Percentiles rank a stretch among this genome's conserved stretches.
phyloP scores from a whole-genome alignment of 2,888 invertebrate genomes.

The Mimumesa dahlbomi region DNA sequence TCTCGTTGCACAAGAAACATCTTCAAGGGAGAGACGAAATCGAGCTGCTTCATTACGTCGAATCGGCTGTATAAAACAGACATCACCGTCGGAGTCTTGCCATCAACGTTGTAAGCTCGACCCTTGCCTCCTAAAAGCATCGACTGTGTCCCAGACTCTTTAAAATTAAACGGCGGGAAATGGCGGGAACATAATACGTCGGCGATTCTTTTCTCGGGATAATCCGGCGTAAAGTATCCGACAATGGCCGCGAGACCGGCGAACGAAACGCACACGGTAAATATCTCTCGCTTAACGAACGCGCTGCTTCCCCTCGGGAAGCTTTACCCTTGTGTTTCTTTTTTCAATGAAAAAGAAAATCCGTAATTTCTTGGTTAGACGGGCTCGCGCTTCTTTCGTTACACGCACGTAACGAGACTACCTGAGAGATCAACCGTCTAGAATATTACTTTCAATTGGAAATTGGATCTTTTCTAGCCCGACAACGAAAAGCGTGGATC shows the following conservation, averaged over 20 bases:
- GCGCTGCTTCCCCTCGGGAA: too few species aligned
- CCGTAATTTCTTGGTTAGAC: too few species aligned
- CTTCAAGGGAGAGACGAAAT: constrained; percentile 43
- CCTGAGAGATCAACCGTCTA: too few species aligned
- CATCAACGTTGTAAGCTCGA: constrained; percentile 38
- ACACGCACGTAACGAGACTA: too few species aligned
- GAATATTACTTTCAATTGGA: too few species aligned
- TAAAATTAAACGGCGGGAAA: constrained; percentile 61
- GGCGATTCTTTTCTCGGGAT: constrained; percentile 5
- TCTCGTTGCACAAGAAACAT: too few species aligned
- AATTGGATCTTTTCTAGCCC: too few species aligned
- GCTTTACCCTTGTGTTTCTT: too few species aligned
- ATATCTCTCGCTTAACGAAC: not conserved
- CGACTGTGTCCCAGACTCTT: constrained; percentile 24
- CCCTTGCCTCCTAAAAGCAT: constrained; percentile 11
- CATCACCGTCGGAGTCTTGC: constrained; percentile 46
- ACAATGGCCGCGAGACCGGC: constrained; percentile 1
- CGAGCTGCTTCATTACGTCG: constrained; percentile 50
- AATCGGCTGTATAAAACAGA: constrained; percentile 62
- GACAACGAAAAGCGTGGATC: too few species aligned
- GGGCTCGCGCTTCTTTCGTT: too few species aligned
- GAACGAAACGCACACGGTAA: not conserved
- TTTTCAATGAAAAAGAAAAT: too few species aligned
- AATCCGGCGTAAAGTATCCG: constrained; percentile 5
- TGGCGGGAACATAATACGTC: constrained; percentile 37